Evolutionary conservation across 1,140 invertebrate genomes (phyloP).

Genomic region (Drosophila novamexicana): DNA sequence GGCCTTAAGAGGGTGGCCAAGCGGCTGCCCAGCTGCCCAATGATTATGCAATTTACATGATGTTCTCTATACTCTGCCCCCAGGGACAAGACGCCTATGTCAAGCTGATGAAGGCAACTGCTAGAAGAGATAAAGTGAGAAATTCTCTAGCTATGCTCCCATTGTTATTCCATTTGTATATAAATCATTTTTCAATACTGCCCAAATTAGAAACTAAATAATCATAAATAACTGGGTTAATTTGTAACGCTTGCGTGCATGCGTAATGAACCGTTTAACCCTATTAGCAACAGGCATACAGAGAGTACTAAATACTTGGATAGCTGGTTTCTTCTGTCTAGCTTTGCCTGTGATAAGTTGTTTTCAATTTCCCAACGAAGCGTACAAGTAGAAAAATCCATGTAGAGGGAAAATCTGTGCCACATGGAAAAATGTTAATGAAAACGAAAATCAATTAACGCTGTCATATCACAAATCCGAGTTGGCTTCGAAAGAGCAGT

Average conservation of each 20-base stretch:
- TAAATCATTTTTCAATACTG: conserved; percentile 66
- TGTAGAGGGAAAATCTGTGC: conserved; percentile 15
- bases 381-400: conserved; percentile 18
- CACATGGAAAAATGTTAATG: conserved; percentile 44
- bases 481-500: conserved; percentile 11
- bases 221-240: conserved; percentile 82
- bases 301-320: conserved; percentile 21
- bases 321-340: conserved; percentile 2
- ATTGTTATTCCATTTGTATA: conserved; percentile 32
- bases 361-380: conserved; percentile 35
- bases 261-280: conserved; percentile 75
- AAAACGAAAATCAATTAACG: conserved; percentile 78
- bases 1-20: conserved; percentile 22
- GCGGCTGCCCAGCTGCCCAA: conserved; percentile 30
- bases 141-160: conserved; percentile 13
- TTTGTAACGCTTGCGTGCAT: conserved; percentile 79
- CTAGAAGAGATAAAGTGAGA: not conserved
- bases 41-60: conserved; percentile 77
- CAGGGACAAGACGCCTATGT: not conserved
- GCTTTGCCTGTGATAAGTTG: conserved; percentile 24
- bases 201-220: conserved; percentile 69
- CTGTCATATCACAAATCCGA: conserved; percentile 50
- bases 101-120: not conserved
- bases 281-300: conserved; percentile 42
- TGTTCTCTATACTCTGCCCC: conserved; percentile 13